Conservation (phyloP, 2,888 invertebrate genomes). For the Trichogramma evanescens region DNA sequence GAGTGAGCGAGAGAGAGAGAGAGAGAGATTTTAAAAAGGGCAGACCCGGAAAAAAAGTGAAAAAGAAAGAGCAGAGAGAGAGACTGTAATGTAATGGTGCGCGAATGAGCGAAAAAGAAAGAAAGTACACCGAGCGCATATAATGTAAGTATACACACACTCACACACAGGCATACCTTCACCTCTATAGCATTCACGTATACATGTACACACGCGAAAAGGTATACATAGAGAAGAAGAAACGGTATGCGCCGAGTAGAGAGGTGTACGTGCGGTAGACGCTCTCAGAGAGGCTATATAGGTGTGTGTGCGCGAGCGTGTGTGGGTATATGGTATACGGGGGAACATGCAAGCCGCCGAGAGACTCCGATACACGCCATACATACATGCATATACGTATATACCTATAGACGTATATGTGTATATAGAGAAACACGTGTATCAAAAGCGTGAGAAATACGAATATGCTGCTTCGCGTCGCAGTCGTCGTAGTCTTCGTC, state of each 20-base stretch:
- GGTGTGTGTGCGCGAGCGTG: constrained; percentile 9
- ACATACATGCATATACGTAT: too few relatives aligned
- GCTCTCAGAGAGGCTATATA: not conserved
- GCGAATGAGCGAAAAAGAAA: constrained; percentile 15
- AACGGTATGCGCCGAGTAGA: not conserved
- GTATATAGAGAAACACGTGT: not conserved
- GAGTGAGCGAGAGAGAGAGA: constrained; percentile 2
- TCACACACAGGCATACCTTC: too few relatives aligned
- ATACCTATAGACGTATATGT: too few relatives aligned
- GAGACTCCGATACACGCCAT: too few relatives aligned
- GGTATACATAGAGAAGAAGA: constrained; percentile 2
- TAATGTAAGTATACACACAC: not conserved
- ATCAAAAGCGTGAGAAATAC: constrained; percentile 25
- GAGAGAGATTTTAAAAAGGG: constrained; percentile 17
- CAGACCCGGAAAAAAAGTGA: constrained; percentile 19
- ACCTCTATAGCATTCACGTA: too few relatives aligned
- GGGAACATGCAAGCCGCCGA: constrained; percentile 3
- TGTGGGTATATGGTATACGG: constrained; percentile 1
- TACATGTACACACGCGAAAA: too few relatives aligned
- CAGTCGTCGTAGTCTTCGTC: too few relatives aligned
- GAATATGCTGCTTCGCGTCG: constrained; percentile 8
- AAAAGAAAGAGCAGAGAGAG: constrained; percentile 9
- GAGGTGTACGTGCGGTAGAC: not conserved
- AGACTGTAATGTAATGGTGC: not conserved
- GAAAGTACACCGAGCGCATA: constrained; percentile 12